Evolutionary conservation across 2,113 vertebrate genomes (phyloP).

Genomic region (Hymenochirus boettgeri): DNA sequence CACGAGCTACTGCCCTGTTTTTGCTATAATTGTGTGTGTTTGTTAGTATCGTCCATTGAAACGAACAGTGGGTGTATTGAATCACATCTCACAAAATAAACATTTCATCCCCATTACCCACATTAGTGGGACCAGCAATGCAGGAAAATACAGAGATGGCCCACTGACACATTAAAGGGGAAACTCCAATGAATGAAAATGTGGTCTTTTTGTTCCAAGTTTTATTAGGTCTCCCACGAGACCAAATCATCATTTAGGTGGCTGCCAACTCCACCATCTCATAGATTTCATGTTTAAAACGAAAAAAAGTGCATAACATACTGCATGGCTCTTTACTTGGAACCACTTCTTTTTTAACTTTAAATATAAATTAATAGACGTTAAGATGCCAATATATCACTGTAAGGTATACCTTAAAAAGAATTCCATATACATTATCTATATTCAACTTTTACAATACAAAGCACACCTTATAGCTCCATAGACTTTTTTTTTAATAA

Average conservation of each 20-base stretch:
- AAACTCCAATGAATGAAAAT: no score
- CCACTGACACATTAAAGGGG: no score
- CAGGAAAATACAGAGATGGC: no score
- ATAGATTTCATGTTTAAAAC: constrained; percentile 80
- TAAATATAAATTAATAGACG: constrained; percentile 84
- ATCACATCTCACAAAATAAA: no score
- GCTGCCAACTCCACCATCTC: constrained; percentile 58
- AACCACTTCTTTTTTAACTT: constrained; percentile 59
- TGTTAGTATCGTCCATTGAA: no score
- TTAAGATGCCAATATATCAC: constrained; percentile 68
- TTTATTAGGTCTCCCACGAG: constrained; percentile 53
- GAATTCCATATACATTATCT: constrained; percentile 69
- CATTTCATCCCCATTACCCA: no score
- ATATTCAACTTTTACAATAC: constrained; percentile 72
- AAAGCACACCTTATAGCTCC: constrained; percentile 67
- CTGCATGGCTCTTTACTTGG: constrained; percentile 72
- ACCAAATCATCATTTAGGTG: constrained; percentile 59
- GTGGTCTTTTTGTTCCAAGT: constrained; percentile 24
- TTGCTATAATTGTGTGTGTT: no score
- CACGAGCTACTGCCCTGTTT: no score
- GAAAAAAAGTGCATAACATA: constrained; percentile 96
- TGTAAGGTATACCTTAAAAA: constrained; percentile 63
- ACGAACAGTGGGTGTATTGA: no score
- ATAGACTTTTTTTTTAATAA: constrained; percentile 44
- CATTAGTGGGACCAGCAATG: no score